phyloP scores from a whole-genome alignment of 2,797 vertebrate species.

The Aythya fuligula region DNA sequence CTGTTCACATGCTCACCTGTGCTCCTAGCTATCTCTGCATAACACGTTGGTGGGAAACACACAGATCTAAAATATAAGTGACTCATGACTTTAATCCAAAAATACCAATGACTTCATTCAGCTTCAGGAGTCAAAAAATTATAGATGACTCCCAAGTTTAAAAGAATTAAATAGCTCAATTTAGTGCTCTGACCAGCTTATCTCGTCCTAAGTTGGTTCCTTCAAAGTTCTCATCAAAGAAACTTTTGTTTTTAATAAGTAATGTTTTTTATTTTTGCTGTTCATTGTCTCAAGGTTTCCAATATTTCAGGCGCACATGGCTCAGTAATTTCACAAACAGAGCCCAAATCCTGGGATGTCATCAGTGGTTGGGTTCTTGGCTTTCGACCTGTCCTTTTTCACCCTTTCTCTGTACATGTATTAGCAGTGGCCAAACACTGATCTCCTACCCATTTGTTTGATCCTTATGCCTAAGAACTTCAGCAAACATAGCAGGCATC shows the following conservation, averaged over 20 bases:
- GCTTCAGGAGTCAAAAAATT: background rate
- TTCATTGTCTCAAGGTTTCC: background rate
- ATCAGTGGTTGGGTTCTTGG: rapidly evolving
- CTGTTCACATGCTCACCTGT: background rate
- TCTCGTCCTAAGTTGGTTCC: background rate
- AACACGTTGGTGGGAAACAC: background rate
- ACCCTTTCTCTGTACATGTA: background rate
- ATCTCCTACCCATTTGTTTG: background rate
- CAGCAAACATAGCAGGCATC: background rate
- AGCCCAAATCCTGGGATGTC: background rate
- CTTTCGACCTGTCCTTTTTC: background rate
- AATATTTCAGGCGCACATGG: background rate
- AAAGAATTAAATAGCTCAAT: background rate
- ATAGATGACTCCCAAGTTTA: background rate
- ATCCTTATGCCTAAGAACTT: background rate
- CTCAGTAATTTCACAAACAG: background rate
- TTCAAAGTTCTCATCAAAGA: background rate
- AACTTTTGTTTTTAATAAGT: background rate
- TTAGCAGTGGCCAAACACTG: background rate
- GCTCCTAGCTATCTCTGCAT: background rate
- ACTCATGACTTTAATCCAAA: background rate
- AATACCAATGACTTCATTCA: background rate
- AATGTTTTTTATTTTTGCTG: background rate
- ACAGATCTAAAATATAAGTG: background rate
- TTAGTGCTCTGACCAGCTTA: background rate